These are phyloP conservation scores for Plectropomus leopardus DNA, from an alignment of 2,113 vertebrate genomes.

Conservation along the genomic window DNA sequence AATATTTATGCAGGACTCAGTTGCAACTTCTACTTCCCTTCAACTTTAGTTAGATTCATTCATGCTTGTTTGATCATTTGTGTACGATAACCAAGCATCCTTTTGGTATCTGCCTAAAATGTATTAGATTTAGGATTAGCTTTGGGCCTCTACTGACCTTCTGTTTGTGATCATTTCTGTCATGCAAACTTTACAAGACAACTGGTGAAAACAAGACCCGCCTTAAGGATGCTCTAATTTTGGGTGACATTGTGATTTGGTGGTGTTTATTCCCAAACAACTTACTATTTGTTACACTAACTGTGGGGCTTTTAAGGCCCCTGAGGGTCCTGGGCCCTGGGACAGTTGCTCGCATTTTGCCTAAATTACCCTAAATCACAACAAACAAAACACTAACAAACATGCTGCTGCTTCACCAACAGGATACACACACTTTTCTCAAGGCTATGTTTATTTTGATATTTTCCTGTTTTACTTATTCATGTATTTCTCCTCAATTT, in stretches of 20 bases:
- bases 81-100: background rate
- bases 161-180: background rate
- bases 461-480: background rate
- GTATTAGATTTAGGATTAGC: too few relatives aligned
- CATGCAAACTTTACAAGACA: background rate
- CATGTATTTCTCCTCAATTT: constrained; percentile 6
- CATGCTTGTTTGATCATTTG: too few relatives aligned
- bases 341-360: background rate
- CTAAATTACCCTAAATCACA: background rate
- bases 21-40: too few relatives aligned
- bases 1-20: too few relatives aligned
- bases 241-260: background rate
- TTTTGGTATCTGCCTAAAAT: background rate
- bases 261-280: background rate
- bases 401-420: background rate
- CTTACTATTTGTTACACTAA: background rate
- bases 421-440: background rate
- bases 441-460: background rate
- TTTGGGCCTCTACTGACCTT: background rate
- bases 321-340: too few relatives aligned
- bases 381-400: background rate
- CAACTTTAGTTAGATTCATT: background rate
- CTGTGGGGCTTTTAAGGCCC: background rate
- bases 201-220: background rate
- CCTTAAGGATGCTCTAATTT: background rate